Evolutionary conservation across 2,888 invertebrate genomes (phyloP).

Genomic region (Pollenia angustigena): DNA sequence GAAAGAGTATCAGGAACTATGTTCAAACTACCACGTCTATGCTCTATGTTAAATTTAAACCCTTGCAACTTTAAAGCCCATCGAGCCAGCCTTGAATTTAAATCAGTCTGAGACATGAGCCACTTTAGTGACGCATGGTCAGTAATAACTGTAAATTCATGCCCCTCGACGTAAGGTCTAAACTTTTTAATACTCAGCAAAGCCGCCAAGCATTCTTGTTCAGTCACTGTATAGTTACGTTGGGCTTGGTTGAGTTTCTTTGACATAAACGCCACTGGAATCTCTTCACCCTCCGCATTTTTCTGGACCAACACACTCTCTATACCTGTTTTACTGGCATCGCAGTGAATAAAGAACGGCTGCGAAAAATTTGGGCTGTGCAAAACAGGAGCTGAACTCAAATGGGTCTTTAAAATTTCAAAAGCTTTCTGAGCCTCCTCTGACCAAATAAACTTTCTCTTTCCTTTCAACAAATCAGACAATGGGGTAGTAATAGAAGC

Average conservation of each 20-base stretch:
- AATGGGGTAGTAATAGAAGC: constrained; percentile 63
- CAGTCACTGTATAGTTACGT: background rate
- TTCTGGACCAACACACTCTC: constrained; percentile 32
- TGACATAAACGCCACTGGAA: background rate
- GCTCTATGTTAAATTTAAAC: constrained; percentile 6
- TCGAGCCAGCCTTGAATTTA: constrained; percentile 71
- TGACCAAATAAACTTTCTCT: constrained; percentile 42
- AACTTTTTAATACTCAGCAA: constrained; percentile 1
- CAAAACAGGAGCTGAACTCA: constrained; percentile 32
- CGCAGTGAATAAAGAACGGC: constrained; percentile 29
- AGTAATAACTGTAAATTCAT: background rate
- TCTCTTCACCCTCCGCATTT: constrained; percentile 38
- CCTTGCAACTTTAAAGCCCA: constrained; percentile 56
- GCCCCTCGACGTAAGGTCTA: background rate
- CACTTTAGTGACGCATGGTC: constrained; percentile 72
- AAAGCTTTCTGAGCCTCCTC: constrained; percentile 41
- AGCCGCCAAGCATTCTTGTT: constrained; percentile 7
- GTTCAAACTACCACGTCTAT: constrained; percentile 18
- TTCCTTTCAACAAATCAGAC: constrained; percentile 59
- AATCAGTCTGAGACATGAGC: constrained; percentile 76
- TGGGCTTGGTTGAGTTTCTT: background rate
- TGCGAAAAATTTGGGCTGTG: constrained; percentile 10
- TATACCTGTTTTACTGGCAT: constrained; percentile 26
- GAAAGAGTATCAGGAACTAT: constrained; percentile 36
- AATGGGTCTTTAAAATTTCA: constrained; percentile 37